A percentile compares a stretch with the other conserved stretches of the same genome.
Conservation (phyloP, 2,888 invertebrate genomes). For the Acrobasis suavella region DNA sequence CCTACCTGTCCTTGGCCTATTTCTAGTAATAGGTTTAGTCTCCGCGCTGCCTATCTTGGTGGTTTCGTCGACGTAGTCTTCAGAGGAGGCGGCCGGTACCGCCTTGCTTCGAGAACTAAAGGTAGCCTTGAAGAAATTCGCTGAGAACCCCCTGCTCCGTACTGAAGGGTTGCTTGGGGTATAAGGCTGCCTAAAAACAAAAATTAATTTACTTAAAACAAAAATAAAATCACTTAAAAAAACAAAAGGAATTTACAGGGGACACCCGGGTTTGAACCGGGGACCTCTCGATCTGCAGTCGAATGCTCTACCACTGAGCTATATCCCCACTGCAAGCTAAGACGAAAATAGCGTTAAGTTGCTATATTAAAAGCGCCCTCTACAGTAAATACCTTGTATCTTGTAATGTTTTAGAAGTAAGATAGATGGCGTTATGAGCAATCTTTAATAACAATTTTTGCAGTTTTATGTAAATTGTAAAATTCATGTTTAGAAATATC, state of each 20-base stretch:
- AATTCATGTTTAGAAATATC: background rate
- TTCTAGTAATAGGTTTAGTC: conserved; percentile 77
- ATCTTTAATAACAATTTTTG: background rate
- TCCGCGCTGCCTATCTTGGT: conserved; percentile 79
- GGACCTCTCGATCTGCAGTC: conserved; percentile 82
- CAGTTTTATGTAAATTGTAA: background rate
- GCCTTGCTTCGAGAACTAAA: conserved; percentile 77
- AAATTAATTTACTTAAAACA: no score
- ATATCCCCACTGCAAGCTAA: conserved; percentile 53
- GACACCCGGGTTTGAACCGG: conserved; percentile 82
- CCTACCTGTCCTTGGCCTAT: conserved; percentile 72
- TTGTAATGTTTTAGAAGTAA: conserved; percentile 26
- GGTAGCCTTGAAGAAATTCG: conserved; percentile 75
- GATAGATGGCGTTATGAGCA: conserved; percentile 55
- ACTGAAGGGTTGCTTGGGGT: conserved; percentile 35
- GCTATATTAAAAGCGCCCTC: conserved; percentile 41
- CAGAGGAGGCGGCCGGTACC: conserved; percentile 55
- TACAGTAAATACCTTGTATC: conserved; percentile 21
- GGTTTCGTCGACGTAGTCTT: conserved; percentile 56
- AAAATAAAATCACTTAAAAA: conserved; percentile 29
- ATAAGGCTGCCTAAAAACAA: conserved; percentile 49
- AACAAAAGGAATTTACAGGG: conserved; percentile 48
- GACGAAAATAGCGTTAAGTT: conserved; percentile 43
- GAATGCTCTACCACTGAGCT: conserved; percentile 82
- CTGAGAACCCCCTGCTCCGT: conserved; percentile 58